phyloP scores from a whole-genome alignment of 2,797 vertebrate species.

The Sebastes variabilis region DNA sequence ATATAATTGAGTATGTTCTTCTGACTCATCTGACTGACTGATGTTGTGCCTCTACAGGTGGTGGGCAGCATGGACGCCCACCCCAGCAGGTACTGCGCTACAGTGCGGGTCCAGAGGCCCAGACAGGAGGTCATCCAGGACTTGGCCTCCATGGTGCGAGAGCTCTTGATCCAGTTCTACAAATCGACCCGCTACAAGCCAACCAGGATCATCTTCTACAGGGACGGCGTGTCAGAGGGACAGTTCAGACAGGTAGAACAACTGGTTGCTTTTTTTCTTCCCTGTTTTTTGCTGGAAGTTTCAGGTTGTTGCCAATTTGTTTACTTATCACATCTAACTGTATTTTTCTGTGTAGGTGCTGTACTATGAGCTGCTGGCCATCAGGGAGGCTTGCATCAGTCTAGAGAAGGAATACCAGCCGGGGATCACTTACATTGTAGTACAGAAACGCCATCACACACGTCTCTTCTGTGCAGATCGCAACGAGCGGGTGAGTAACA shows the following conservation, averaged over 20 bases:
- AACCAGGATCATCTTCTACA: slow-evolving; percentile 96
- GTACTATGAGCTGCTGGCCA: slow-evolving; percentile 96
- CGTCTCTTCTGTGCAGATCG: slow-evolving; percentile 96
- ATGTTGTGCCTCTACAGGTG: slow-evolving; percentile 81
- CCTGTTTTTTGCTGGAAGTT: not conserved
- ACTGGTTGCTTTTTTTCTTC: not conserved
- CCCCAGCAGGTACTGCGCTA: slow-evolving; percentile 97
- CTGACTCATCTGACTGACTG: not conserved
- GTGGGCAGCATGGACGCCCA: slow-evolving; percentile 99
- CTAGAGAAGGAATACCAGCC: slow-evolving; percentile 98
- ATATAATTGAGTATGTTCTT: not conserved
- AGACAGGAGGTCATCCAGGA: slow-evolving; percentile 98
- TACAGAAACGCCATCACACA: slow-evolving; percentile 97
- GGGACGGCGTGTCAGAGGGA: slow-evolving; percentile 96
- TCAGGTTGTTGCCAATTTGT: not conserved
- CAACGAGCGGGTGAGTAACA: slow-evolving; percentile 90
- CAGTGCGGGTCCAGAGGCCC: slow-evolving; percentile 94
- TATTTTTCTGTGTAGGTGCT: slow-evolving; percentile 84
- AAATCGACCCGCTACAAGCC: slow-evolving; percentile 99
- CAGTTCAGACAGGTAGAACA: slow-evolving; percentile 92
- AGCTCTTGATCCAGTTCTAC: slow-evolving; percentile 98
- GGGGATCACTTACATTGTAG: slow-evolving; percentile 97
- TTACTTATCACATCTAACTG: not conserved
- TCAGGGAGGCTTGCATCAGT: slow-evolving; percentile 97
- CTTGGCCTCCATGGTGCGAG: slow-evolving; percentile 95